Evolutionary conservation across 2,888 invertebrate genomes (phyloP).

Genomic region (Synanthedon tipuliformis): DNA sequence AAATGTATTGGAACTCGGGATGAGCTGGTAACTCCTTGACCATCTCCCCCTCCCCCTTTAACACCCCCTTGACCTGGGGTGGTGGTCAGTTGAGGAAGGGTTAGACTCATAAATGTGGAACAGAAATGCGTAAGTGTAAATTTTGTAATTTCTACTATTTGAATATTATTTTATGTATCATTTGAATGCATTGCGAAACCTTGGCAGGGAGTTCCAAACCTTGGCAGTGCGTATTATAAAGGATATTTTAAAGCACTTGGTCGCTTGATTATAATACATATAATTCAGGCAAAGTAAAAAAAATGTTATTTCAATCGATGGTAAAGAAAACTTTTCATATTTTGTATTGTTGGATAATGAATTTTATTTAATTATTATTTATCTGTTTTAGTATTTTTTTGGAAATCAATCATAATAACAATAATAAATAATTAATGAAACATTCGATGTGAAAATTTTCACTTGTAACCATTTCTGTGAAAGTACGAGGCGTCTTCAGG

Average conservation of each 20-base stretch:
- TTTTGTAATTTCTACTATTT: too few relatives aligned
- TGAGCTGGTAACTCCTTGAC: constrained; percentile 58
- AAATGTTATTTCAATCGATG: not conserved
- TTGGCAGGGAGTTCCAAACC: too few relatives aligned
- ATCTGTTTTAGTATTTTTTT: not conserved
- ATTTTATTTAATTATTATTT: not conserved
- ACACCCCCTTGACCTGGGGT: constrained; percentile 42
- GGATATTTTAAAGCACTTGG: too few relatives aligned
- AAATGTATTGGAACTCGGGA: constrained; percentile 67
- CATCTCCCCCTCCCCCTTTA: constrained; percentile 22
- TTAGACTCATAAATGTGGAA: constrained; percentile 13
- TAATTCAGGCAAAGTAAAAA: too few relatives aligned
- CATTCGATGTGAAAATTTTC: constrained; percentile 7
- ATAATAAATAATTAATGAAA: not conserved
- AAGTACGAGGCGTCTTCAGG: constrained; percentile 25
- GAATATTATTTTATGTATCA: too few relatives aligned
- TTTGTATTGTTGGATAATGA: not conserved
- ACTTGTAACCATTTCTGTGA: constrained; percentile 13
- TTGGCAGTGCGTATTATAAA: too few relatives aligned
- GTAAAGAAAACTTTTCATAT: not conserved
- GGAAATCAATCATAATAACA: not conserved
- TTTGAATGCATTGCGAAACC: too few relatives aligned
- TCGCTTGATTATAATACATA: too few relatives aligned
- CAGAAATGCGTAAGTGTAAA: constrained; percentile 22
- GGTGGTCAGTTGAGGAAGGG: constrained; percentile 38